These are phyloP conservation scores for Palloptera scutellata DNA, from an alignment of 2,888 invertebrate species.

Conservation along the genomic window DNA sequence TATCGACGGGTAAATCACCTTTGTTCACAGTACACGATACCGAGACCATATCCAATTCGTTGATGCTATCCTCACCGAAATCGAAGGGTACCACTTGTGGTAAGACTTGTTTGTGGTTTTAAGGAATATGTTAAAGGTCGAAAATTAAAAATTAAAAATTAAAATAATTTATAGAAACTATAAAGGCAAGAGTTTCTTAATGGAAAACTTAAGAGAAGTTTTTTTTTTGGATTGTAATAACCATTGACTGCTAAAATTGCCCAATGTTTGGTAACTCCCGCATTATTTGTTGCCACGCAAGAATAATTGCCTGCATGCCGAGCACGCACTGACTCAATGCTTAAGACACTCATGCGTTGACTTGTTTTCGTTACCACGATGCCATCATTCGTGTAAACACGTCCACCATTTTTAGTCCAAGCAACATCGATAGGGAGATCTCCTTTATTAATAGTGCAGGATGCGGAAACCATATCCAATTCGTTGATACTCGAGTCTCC, in stretches of 20 bases:
- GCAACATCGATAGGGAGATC: slow-evolving; percentile 79
- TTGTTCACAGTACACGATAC: slow-evolving; percentile 76
- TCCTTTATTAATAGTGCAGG: slow-evolving; percentile 78
- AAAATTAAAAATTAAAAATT: slow-evolving; percentile 16
- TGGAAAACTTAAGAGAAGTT: background rate
- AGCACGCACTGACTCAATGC: slow-evolving; percentile 71
- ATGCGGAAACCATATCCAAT: slow-evolving; percentile 74
- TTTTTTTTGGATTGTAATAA: slow-evolving; percentile 46
- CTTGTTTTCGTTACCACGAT: slow-evolving; percentile 68
- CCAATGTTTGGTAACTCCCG: slow-evolving; percentile 68
- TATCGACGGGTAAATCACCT: slow-evolving; percentile 80
- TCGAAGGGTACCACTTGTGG: slow-evolving; percentile 77
- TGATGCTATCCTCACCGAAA: slow-evolving; percentile 73
- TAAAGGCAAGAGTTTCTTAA: slow-evolving; percentile 17
- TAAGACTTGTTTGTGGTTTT: slow-evolving; percentile 67
- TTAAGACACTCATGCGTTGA: slow-evolving; percentile 71
- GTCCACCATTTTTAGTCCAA: slow-evolving; percentile 71
- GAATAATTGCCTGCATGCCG: slow-evolving; percentile 72
- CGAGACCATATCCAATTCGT: slow-evolving; percentile 74
- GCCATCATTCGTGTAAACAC: slow-evolving; percentile 66
- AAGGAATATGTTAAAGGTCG: background rate
- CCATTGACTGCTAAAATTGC: slow-evolving; percentile 70
- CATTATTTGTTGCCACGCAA: slow-evolving; percentile 70
- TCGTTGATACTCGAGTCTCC: slow-evolving; percentile 75
- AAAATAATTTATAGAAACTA: slow-evolving; percentile 19